Percentiles rank a stretch among this genome's conserved stretches.
Conservation (phyloP, 2,113 vertebrate species). For the Gobio gobio region DNA sequence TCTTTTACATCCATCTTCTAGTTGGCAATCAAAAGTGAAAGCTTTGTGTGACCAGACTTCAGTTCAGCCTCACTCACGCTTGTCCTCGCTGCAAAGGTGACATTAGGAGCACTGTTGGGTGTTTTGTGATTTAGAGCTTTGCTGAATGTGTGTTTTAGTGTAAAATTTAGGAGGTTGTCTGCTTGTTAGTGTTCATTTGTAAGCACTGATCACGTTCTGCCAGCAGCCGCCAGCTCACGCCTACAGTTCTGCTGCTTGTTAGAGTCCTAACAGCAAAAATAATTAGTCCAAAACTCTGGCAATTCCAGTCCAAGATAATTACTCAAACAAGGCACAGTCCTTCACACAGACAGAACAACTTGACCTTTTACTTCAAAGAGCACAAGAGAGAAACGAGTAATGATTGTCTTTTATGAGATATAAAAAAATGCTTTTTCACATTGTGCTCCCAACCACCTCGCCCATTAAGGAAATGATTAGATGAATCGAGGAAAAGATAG, state of each 20-base stretch:
- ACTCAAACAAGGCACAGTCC: slow-evolving; percentile 43
- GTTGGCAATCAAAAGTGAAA: background rate
- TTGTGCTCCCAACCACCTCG: background rate
- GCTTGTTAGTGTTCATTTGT: slow-evolving; percentile 30
- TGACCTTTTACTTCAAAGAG: slow-evolving; percentile 47
- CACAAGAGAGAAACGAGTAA: slow-evolving; percentile 6
- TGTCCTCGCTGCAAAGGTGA: background rate
- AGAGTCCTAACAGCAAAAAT: slow-evolving; percentile 55
- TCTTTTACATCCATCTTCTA: background rate
- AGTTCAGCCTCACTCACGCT: background rate
- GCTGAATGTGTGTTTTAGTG: slow-evolving; percentile 15
- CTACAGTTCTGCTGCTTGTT: slow-evolving; percentile 58
- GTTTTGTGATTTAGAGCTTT: background rate
- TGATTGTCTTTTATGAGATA: slow-evolving; percentile 5
- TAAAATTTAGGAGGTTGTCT: background rate
- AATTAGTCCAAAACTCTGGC: slow-evolving; percentile 51
- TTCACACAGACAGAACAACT: slow-evolving; percentile 38
- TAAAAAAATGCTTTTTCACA: background rate
- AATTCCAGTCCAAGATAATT: slow-evolving; percentile 56
- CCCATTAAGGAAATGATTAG: slow-evolving; percentile 9
- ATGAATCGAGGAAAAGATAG: background rate
- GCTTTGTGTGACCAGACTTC: background rate
- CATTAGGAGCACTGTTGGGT: background rate
- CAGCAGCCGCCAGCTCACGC: slow-evolving; percentile 40
- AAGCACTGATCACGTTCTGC: slow-evolving; percentile 15